Base-by-base conservation (phyloP, 2,888 invertebrate genomes). In the Leucania comma region DNA sequence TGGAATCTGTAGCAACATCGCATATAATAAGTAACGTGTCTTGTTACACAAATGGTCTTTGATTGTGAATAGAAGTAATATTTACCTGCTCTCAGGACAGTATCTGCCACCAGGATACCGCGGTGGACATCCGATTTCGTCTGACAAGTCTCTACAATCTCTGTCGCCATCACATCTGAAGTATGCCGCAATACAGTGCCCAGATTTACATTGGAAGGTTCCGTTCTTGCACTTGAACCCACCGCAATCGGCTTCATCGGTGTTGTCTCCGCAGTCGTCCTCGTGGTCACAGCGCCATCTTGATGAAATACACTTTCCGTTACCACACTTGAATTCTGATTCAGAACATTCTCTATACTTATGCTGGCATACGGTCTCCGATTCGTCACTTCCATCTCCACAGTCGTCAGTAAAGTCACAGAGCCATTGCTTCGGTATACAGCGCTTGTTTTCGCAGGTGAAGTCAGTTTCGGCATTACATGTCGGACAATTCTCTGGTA, bases 381-480 rank as follows among this genome's bases (percentile, higher is more conserved):
- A 95, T 92, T 99, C 99, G 90, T 99, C 99, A 66, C 98, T 98
- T 56, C 98, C 98, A 91, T 99, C 99, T 0, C 99, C 98, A 88
- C 99, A 99, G 90, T 99, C 99, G 88, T 99, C 99, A 38, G 99
- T 98, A 92, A 99, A 99, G 90, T 99, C 99, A 90, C 99, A 99
- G 84, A 98, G 97, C 99, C 99, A 99, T 89, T 99, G 98, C 85
- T 97, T 97, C 2, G 98, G 98, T 86, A 99, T 97, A 90, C 99
- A 99, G 67, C 98, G 97, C 85, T 98, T 98, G 91, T 99, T 99
- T 75, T 97, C 97, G 92, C 99, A 99, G 80, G 98, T 98, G 94
- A 99, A 99, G 89, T 99, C 99, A 3, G 98, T 98, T 24, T 98
- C 97, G 0, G 97, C 90, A 80, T 98, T 98, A 90, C 99, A 99